phyloP scores from a whole-genome alignment of 1,140 invertebrate species.

The Lysiphlebus fabarum region DNA sequence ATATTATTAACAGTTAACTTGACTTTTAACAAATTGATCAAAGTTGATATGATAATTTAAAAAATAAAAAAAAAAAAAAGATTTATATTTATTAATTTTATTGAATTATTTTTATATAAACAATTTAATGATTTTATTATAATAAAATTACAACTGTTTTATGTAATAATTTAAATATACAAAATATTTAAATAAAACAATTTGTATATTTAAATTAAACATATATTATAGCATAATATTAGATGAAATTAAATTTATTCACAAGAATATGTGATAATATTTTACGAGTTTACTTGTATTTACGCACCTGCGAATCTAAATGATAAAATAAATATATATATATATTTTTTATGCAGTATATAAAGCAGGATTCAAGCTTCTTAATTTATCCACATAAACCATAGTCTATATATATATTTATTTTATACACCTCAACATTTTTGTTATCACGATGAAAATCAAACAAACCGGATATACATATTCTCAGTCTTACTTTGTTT shows the following conservation, averaged over 20 bases:
- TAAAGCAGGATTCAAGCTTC: conserved; percentile 13
- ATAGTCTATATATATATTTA: conserved; percentile 16
- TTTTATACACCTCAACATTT: conserved; percentile 1
- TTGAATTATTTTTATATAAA: no score
- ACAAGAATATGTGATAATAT: conserved; percentile 18
- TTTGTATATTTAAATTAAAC: conserved; percentile 12
- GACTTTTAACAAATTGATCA: neutral
- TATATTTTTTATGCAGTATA: conserved; percentile 14
- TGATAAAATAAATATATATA: conserved; percentile 22
- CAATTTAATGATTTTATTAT: no score
- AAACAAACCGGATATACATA: conserved; percentile 11
- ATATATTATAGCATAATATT: conserved; percentile 5
- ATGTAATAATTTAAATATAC: no score
- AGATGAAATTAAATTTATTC: conserved; percentile 6
- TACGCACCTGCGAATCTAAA: conserved; percentile 23
- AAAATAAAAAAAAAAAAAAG: no score
- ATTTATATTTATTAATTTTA: no score
- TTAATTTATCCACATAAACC: conserved; percentile 23
- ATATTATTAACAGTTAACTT: neutral
- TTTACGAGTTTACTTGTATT: conserved; percentile 18
- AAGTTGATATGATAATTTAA: neutral
- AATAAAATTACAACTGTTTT: no score
- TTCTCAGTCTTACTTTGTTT: neutral
- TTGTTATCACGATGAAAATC: neutral
- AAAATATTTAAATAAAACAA: neutral